These are phyloP conservation scores for Pecten maximus DNA, from an alignment of 2,888 invertebrate species.

Conservation along the genomic window DNA sequence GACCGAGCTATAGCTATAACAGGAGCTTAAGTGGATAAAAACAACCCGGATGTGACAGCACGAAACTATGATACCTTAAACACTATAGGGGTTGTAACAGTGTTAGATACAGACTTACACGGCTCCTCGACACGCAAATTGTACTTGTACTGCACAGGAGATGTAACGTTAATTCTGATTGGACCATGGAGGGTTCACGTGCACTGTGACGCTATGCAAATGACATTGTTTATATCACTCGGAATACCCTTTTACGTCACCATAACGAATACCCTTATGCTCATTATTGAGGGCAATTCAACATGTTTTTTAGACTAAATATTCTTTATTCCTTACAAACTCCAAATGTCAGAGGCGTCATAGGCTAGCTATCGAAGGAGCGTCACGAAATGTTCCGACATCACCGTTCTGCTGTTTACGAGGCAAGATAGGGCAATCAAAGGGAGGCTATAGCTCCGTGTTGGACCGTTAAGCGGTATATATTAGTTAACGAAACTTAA, in stretches of 20 bases:
- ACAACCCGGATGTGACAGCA: slow-evolving; percentile 11
- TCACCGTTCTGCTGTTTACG: slow-evolving; percentile 21
- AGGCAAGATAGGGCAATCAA: not conserved
- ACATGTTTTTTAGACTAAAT: slow-evolving; percentile 23
- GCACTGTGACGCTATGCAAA: slow-evolving; percentile 30
- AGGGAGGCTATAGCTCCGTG: not conserved
- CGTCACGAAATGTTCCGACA: slow-evolving; percentile 26
- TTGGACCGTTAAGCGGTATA: slow-evolving; percentile 35
- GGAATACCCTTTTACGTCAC: slow-evolving; percentile 26
- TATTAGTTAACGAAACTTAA: slow-evolving; percentile 35
- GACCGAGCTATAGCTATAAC: not conserved
- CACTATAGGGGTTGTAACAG: not conserved
- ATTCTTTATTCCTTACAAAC: slow-evolving; percentile 30
- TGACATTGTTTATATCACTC: slow-evolving; percentile 35
- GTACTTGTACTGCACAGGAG: not conserved
- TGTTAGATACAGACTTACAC: slow-evolving; percentile 33
- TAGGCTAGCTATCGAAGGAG: not conserved
- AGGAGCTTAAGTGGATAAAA: not conserved
- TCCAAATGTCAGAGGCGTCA: slow-evolving; percentile 30
- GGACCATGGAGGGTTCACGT: slow-evolving; percentile 30
- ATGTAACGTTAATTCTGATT: slow-evolving; percentile 26
- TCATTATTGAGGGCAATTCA: slow-evolving; percentile 19
- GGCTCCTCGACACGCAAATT: not conserved
- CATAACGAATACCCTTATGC: slow-evolving; percentile 30
- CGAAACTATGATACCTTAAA: slow-evolving; percentile 1